Conservation (phyloP, 2,797 vertebrate species). For the Iguana delicatissima region DNA sequence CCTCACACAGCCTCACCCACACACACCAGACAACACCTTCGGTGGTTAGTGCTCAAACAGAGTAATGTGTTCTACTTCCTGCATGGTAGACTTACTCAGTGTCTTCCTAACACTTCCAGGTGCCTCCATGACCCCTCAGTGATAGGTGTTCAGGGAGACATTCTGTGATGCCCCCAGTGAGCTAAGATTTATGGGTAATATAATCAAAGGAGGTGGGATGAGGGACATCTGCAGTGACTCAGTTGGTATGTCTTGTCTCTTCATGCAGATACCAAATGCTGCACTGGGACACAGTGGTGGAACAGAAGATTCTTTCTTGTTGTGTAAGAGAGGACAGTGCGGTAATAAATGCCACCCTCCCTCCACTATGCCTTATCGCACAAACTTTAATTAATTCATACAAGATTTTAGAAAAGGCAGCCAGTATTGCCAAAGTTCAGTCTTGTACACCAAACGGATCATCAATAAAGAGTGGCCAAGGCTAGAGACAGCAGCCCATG, state of each 20-base stretch:
- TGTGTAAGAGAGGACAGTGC: conserved; percentile 47
- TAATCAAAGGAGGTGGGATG: neutral
- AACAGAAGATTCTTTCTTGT: conserved; percentile 17
- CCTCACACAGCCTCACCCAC: neutral
- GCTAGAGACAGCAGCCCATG: neutral
- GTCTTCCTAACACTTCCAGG: conserved; percentile 79
- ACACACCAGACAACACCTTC: conserved; percentile 75
- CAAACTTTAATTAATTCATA: neutral
- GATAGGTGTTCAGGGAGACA: conserved; percentile 70
- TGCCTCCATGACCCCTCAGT: conserved; percentile 77
- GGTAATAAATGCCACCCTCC: conserved; percentile 12
- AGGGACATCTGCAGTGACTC: neutral
- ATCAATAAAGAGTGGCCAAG: neutral
- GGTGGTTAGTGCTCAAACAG: conserved; percentile 80
- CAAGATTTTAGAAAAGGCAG: neutral
- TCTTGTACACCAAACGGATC: neutral
- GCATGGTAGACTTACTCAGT: conserved; percentile 77
- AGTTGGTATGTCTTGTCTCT: conserved; percentile 35
- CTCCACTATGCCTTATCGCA: neutral
- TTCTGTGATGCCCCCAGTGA: conserved; percentile 68
- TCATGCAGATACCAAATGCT: conserved; percentile 61
- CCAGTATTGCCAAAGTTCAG: neutral
- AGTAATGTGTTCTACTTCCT: conserved; percentile 79
- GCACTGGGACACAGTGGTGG: conserved; percentile 47
- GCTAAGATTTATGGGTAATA: neutral